Base-by-base conservation (phyloP, 2,888 invertebrate species). In the Polyploca ridens region DNA sequence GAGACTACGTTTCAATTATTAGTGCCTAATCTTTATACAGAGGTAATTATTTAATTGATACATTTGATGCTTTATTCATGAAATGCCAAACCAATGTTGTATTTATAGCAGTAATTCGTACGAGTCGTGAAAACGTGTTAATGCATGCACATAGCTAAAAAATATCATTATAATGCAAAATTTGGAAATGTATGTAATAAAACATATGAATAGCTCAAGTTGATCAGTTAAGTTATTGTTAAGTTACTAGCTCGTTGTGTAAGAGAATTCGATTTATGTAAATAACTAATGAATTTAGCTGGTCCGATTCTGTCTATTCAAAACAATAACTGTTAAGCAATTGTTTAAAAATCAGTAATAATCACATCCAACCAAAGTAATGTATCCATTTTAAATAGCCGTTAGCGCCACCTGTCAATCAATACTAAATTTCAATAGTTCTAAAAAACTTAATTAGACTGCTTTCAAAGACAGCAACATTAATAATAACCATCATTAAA, bases 331-430 rank as follows among this genome's bases (percentile, higher is more conserved):
- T 65, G 70, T 73, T 13, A 16, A 70, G 69, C 69, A 70, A 74
- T 71, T 62, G 62, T 72, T 77, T 71, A 69, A 68, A 72, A 77
- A 70, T 71, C 67, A 72, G 38, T 38, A 67, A 75, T 83, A 82
- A 85, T 82, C 78, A 78, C 75, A 84, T 82, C 78, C 68, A 74
- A 83, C 78, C 68, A 74, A 83, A 86, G 78, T 79, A 83, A 87
- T 80, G 83, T 88, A 89, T 90, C 84, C 86, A 92, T 92, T 90
- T 88, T 83, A 84, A 87, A 87, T 82, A 76, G 91, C 93, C 92
- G 86, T 88, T 89, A 91, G 93, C 93, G 91, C 92, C 93, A 91
- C 88, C 89, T 91, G 92, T 85, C 93, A 92, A 89, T 93, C 93
- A 92, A 87, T 84, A 89, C 86, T 85, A 86, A 85, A 87, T 89